Percentiles rank a stretch among this genome's conserved stretches.
Conservation (phyloP, 1,140 invertebrate genomes). For the Macrostomum lignano region DNA sequence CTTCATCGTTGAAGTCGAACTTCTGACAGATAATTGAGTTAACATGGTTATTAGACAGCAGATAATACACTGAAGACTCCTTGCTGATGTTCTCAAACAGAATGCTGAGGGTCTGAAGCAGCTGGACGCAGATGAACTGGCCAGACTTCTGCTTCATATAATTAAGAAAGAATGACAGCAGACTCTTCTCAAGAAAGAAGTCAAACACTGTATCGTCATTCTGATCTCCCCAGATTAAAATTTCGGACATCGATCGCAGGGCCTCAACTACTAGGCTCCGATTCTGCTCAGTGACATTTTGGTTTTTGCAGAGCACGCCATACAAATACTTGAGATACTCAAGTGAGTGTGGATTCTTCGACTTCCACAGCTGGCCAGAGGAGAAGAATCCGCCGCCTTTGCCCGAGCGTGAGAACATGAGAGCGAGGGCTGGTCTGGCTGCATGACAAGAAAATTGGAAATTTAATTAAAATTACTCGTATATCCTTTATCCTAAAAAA, state of each 20-base stretch:
- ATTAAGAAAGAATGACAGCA: constrained; percentile 81
- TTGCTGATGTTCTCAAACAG: constrained; percentile 95
- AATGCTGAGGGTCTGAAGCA: constrained; percentile 90
- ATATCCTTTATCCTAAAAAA: no score
- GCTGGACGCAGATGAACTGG: constrained; percentile 79
- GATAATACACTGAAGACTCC: constrained; percentile 95
- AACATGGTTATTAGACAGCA: constrained; percentile 94
- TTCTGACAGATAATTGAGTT: constrained; percentile 97
- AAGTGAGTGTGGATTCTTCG: constrained; percentile 74
- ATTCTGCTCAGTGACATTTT: constrained; percentile 77
- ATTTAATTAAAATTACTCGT: no score
- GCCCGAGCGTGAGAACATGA: no score
- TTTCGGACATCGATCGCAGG: constrained; percentile 79
- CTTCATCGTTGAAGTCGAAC: constrained; percentile 97
- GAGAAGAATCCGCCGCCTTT: no score
- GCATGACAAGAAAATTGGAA: no score
- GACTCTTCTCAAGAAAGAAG: constrained; percentile 94
- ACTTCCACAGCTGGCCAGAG: constrained; percentile 51
- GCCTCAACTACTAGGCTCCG: constrained; percentile 78
- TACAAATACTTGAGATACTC: constrained; percentile 76
- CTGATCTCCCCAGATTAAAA: constrained; percentile 97
- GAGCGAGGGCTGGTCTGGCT: no score
- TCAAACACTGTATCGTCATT: constrained; percentile 72
- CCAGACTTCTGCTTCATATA: constrained; percentile 93
- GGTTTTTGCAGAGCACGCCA: constrained; percentile 75